Evolutionary conservation across 2,113 vertebrate species (phyloP).

Genomic region (Puffinus mauretanicus): DNA sequence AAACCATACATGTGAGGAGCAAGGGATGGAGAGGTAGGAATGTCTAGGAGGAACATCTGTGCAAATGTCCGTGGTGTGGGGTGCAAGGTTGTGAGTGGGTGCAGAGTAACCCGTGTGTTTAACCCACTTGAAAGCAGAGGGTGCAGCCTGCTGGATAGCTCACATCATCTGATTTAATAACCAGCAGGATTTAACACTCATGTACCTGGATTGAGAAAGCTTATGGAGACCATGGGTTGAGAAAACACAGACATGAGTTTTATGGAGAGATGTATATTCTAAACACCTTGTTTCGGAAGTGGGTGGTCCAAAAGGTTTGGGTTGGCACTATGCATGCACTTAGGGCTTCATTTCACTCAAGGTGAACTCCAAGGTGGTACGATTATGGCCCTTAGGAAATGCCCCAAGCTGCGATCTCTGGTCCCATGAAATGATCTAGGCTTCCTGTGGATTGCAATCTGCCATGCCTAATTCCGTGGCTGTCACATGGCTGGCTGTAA

Average conservation of each 20-base stretch:
- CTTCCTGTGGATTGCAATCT: not conserved
- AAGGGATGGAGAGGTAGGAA: not conserved
- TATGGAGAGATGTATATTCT: not conserved
- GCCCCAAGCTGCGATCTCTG: not conserved
- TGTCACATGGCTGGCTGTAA: not conserved
- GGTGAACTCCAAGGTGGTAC: not conserved
- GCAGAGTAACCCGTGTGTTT: not conserved
- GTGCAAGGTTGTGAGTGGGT: not conserved
- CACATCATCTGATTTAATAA: not conserved
- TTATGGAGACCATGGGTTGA: not conserved
- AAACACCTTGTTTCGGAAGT: not conserved
- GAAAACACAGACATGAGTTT: not conserved
- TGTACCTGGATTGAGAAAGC: not conserved
- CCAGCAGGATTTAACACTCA: fast-evolving
- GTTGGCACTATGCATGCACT: not conserved
- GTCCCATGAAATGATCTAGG: not conserved
- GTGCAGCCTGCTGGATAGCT: not conserved
- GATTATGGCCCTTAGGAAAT: not conserved
- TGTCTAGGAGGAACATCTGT: not conserved
- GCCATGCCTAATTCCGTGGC: not conserved
- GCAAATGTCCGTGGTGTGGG: not conserved
- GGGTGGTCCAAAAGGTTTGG: not conserved
- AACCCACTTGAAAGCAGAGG: not conserved
- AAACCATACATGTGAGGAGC: fast-evolving
- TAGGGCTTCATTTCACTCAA: not conserved